Conservation (phyloP, 2,888 invertebrate genomes). For the Drosophila hamatofila region DNA sequence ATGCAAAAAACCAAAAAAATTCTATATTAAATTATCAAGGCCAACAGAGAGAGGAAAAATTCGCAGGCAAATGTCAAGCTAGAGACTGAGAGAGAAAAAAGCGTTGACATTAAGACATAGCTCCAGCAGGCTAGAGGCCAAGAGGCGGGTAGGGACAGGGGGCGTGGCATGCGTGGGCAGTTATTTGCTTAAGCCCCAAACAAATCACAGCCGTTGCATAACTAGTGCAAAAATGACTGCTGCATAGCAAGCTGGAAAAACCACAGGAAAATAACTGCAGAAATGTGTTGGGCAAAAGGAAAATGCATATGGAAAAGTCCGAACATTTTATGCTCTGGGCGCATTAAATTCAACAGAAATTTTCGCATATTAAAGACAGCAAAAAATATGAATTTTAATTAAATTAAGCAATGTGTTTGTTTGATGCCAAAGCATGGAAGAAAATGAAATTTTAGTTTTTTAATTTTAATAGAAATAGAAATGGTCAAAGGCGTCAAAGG, state of each 20-base stretch:
- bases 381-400: neutral
- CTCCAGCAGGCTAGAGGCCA: constrained; percentile 15
- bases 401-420: neutral
- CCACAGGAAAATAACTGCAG: neutral
- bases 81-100: constrained; percentile 10
- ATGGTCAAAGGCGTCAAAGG: neutral
- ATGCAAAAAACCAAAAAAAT: neutral
- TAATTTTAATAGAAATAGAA: neutral
- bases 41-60: constrained; percentile 16
- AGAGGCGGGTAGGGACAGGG: too few relatives aligned
- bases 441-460: neutral
- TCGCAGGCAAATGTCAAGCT: constrained; percentile 33
- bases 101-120: constrained; percentile 65
- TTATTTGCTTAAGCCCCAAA: constrained; percentile 11
- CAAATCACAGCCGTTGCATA: constrained; percentile 76
- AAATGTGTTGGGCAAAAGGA: neutral
- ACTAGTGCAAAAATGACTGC: constrained; percentile 52
- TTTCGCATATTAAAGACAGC: neutral
- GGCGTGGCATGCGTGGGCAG: constrained; percentile 3
- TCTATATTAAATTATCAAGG: constrained; percentile 43
- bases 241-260: constrained; percentile 22
- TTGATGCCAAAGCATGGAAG: neutral
- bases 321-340: constrained; percentile 21
- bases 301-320: neutral
- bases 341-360: neutral